phyloP scores from a whole-genome alignment of 2,888 invertebrate genomes.

The Limnephilus marmoratus region DNA sequence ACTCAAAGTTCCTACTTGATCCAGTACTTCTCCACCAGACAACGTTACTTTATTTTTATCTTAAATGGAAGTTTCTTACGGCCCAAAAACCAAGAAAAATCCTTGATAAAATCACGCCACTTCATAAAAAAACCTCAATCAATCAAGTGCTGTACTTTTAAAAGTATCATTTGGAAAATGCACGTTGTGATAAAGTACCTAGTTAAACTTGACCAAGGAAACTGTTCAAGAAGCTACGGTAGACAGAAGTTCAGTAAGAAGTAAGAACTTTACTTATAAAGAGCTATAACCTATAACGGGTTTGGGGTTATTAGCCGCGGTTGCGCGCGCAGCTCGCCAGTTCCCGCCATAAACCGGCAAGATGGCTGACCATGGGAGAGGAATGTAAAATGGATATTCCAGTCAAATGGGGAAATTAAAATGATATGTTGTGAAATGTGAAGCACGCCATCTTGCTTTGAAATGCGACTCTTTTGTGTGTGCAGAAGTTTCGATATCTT shows the following conservation, averaged over 20 bases:
- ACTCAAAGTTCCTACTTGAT: neutral
- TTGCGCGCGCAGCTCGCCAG: conserved; percentile 17
- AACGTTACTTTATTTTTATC: neutral
- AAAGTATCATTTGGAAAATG: neutral
- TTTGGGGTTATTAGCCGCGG: conserved; percentile 42
- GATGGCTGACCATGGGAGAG: conserved; percentile 41
- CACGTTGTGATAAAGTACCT: neutral
- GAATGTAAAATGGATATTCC: conserved; percentile 35
- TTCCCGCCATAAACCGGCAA: conserved; percentile 42
- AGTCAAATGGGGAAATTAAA: conserved; percentile 39
- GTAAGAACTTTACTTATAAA: neutral
- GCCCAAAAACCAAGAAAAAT: neutral
- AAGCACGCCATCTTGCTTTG: neutral
- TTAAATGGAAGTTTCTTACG: neutral
- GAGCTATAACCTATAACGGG: conserved; percentile 28
- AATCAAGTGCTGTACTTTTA: neutral
- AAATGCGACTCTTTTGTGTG: neutral
- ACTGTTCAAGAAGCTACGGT: neutral
- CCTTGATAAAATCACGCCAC: neutral
- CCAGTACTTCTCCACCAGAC: neutral
- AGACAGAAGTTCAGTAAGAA: neutral
- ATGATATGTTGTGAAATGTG: neutral
- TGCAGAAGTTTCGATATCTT: neutral
- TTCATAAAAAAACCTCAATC: neutral
- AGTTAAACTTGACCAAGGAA: neutral